Base-by-base conservation (phyloP, 2,113 vertebrate genomes). In the Melanocharis versteri region DNA sequence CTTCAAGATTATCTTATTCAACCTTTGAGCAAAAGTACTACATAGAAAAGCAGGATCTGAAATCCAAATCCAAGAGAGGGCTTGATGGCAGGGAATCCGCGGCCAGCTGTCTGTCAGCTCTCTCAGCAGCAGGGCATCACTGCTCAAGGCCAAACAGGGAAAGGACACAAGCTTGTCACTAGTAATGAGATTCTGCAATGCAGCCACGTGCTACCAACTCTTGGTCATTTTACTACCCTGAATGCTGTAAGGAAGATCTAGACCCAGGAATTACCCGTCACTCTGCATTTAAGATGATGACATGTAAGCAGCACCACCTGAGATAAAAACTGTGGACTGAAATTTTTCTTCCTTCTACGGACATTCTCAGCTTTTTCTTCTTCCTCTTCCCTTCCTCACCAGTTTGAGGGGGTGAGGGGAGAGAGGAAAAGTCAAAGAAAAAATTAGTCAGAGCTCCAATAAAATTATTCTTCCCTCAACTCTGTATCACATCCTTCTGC, bases 141-240 rank as follows among this genome's bases (percentile, higher is more conserved):
- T 58, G 75, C 75, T 93, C 71, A 83, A 88, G 47, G 47, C 81
- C 79, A 87, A 37, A 40, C 58, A 80, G 33, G 14, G 17, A 94
- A 83, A 77, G 71, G 75, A 73, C 85, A 44, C 60, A 20, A 39
- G 31, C 40, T 60, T 42, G 53, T 81, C 66, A 48, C 23, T 31
- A 91, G 35, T 11, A 70, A 61, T 24, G 44, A 64, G 14, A 58
- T 54, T 51, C 91, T 93, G 93, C 87, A 95, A 4, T 64, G 73
- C 79, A 92, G 79, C 51, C 60, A 0, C 10, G 42, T 47, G 61
- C 48, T 77, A 90, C 39, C 39, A 92, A 28, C 39, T 77, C 66
- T 37, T 50, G 48, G 28, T 50, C 75, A 66, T 78, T 92, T 84
- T 48, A 75, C 48, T 40, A 53, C 51, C 21, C 27, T 64, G 47